phyloP scores from a whole-genome alignment of 1,140 invertebrate species.

The Drosophila lowei region DNA sequence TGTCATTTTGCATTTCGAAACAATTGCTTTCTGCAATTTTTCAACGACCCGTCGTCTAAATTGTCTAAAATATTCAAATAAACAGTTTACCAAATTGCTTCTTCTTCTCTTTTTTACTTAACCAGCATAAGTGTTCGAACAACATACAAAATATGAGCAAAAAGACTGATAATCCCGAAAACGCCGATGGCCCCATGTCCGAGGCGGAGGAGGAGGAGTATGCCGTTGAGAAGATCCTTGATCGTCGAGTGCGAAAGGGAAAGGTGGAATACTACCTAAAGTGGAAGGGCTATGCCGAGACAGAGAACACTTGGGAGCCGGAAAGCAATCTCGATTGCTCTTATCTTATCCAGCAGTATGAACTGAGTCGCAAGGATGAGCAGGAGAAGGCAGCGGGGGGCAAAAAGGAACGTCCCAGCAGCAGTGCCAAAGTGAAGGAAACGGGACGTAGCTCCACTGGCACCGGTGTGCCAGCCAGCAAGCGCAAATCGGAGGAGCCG shows the following conservation, averaged over 20 bases:
- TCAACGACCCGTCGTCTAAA: neutral
- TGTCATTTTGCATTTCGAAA: slow-evolving; percentile 45
- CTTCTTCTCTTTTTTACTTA: neutral
- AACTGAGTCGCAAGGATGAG: slow-evolving; percentile 87
- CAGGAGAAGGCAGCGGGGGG: slow-evolving; percentile 37
- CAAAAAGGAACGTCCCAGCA: slow-evolving; percentile 56
- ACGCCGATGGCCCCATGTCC: slow-evolving; percentile 17
- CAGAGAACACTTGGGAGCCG: slow-evolving; percentile 95
- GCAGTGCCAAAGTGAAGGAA: slow-evolving; percentile 53
- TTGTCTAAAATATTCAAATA: too few relatives aligned
- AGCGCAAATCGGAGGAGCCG: slow-evolving; percentile 62
- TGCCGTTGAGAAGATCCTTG: slow-evolving; percentile 93
- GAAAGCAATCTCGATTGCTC: slow-evolving; percentile 95
- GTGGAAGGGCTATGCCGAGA: slow-evolving; percentile 94
- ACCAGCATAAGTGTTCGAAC: neutral
- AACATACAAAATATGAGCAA: slow-evolving; percentile 55
- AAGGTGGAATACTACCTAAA: slow-evolving; percentile 94
- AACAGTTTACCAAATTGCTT: neutral
- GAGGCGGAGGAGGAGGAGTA: slow-evolving; percentile 88
- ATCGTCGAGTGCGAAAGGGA: slow-evolving; percentile 89
- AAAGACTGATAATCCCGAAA: slow-evolving; percentile 53
- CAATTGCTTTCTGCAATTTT: slow-evolving; percentile 20
- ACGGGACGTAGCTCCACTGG: slow-evolving; percentile 32
- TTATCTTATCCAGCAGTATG: slow-evolving; percentile 94
- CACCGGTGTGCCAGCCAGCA: slow-evolving; percentile 29